phyloP scores from a whole-genome alignment of 2,888 invertebrate species.

The Tupiocoris notatus region DNA sequence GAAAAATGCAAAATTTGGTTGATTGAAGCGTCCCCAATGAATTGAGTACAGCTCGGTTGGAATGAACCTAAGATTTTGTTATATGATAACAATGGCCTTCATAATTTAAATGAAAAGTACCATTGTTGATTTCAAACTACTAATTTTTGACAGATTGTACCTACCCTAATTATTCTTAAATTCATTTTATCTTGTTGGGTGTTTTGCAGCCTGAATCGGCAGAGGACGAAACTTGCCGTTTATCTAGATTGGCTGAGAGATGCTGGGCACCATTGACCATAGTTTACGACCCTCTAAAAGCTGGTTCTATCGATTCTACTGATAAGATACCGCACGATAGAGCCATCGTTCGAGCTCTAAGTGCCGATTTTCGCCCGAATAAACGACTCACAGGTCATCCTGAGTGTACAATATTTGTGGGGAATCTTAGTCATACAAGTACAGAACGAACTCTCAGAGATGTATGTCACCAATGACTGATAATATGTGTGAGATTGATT shows the following conservation, averaged over 20 bases:
- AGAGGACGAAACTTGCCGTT: constrained; percentile 19
- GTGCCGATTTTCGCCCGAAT: constrained; percentile 66
- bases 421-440: constrained; percentile 67
- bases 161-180: no score
- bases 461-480: no score
- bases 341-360: constrained; percentile 69
- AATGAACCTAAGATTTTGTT: no score
- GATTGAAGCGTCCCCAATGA: no score
- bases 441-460: constrained; percentile 60
- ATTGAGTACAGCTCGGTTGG: no score
- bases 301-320: constrained; percentile 85
- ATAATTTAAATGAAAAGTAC: no score
- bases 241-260: constrained; percentile 46
- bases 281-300: constrained; percentile 74
- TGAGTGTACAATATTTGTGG: constrained; percentile 71
- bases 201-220: constrained; percentile 18
- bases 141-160: no score
- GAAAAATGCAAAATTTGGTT: no score
- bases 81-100: no score
- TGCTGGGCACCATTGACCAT: constrained; percentile 61
- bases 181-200: no score
- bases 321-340: constrained; percentile 79
- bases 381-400: constrained; percentile 68
- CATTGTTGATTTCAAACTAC: no score
- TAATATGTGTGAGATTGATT: no score